Evolutionary conservation across 2,113 vertebrate genomes (phyloP).

Genomic region (Australoheros scitulus): DNA sequence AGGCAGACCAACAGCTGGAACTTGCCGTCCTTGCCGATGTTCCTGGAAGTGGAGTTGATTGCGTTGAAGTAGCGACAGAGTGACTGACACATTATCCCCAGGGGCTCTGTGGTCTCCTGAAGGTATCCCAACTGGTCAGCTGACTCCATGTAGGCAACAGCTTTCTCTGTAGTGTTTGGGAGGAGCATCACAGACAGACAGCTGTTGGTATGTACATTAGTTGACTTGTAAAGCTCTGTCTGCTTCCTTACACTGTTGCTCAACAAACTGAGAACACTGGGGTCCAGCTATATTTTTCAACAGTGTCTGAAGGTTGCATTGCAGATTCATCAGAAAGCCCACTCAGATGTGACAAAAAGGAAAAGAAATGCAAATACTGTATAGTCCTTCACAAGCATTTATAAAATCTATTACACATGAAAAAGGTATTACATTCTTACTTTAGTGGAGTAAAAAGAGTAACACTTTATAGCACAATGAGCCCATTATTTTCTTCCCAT

Average conservation of each 20-base stretch:
- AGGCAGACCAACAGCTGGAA: constrained; percentile 94
- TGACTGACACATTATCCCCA: constrained; percentile 82
- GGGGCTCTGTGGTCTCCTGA: constrained; percentile 81
- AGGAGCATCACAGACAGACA: neutral
- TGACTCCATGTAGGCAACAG: constrained; percentile 55
- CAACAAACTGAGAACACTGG: neutral
- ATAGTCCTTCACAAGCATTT: neutral
- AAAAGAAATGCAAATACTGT: neutral
- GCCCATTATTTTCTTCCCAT: neutral
- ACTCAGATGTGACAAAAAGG: neutral
- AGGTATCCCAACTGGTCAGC: constrained; percentile 75
- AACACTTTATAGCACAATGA: neutral
- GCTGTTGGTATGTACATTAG: neutral
- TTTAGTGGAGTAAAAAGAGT: neutral
- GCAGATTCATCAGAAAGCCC: neutral
- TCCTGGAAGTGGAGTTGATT: constrained; percentile 88
- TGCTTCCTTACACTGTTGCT: neutral
- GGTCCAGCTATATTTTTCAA: no score
- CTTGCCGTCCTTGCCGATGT: constrained; percentile 94
- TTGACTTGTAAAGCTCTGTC: neutral
- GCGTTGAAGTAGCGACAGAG: constrained; percentile 89
- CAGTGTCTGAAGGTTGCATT: neutral
- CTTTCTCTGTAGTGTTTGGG: constrained; percentile 60
- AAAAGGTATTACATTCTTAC: neutral
- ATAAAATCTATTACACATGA: neutral